phyloP scores from a whole-genome alignment of 2,888 invertebrate genomes.

The Nemurella pictetii region DNA sequence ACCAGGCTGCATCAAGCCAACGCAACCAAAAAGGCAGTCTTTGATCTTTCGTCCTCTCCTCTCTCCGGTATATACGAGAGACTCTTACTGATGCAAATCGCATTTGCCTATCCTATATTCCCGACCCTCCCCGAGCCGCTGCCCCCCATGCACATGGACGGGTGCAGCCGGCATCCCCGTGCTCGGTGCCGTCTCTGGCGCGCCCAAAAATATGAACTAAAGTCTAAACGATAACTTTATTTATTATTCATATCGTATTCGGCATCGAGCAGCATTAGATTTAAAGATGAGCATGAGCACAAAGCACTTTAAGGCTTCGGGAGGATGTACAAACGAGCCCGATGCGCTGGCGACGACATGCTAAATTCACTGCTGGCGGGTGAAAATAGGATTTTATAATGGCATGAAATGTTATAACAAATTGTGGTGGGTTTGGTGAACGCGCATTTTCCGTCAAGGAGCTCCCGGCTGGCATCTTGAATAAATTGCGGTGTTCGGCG shows the following conservation, averaged over 20 bases:
- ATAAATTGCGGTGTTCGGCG: not conserved
- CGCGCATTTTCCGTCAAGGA: not conserved
- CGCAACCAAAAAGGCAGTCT: slow-evolving; percentile 43
- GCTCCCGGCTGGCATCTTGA: not conserved
- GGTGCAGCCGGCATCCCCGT: not conserved
- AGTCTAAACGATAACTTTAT: slow-evolving; percentile 60
- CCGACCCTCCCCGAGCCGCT: slow-evolving; percentile 43
- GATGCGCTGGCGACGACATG: not conserved
- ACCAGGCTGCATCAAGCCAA: too few species aligned
- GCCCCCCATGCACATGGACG: slow-evolving; percentile 1
- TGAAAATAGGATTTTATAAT: slow-evolving; percentile 24
- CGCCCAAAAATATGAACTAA: slow-evolving; percentile 62
- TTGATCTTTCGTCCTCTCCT: slow-evolving; percentile 55
- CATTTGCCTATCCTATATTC: slow-evolving; percentile 55
- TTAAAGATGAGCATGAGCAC: slow-evolving; percentile 39
- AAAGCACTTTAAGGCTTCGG: slow-evolving; percentile 40
- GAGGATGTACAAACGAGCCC: slow-evolving; percentile 4
- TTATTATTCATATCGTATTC: slow-evolving; percentile 61
- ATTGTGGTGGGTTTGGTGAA: not conserved
- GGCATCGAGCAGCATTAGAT: slow-evolving; percentile 40
- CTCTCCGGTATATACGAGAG: slow-evolving; percentile 43
- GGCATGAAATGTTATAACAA: slow-evolving; percentile 1
- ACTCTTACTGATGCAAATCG: slow-evolving; percentile 59
- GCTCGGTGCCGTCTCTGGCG: not conserved
- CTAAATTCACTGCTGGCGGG: not conserved